Conservation (phyloP, 1,140 invertebrate species). For the Drosophila teissieri region DNA sequence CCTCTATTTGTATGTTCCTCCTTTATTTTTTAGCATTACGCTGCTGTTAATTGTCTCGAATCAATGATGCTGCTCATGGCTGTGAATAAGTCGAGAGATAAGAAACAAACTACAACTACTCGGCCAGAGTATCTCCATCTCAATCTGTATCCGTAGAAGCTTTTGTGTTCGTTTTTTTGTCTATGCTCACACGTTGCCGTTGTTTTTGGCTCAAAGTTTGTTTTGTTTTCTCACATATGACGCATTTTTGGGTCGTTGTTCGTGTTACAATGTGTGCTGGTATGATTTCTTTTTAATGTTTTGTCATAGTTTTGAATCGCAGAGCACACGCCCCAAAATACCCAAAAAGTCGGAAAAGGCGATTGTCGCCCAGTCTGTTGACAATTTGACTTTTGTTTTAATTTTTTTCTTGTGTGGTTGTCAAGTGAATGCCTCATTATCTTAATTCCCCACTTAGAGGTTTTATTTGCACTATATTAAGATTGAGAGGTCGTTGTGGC, state of each 20-base stretch:
- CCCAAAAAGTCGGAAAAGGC: constrained; percentile 5
- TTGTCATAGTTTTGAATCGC: constrained; percentile 31
- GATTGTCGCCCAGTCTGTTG: constrained; percentile 24
- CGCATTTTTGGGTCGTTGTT: constrained; percentile 46
- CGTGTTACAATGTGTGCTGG: constrained; percentile 20
- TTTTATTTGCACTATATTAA: constrained; percentile 23
- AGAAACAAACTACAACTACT: constrained; percentile 2
- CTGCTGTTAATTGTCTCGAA: constrained; percentile 45
- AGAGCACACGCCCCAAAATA: constrained; percentile 14
- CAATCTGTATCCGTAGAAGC: constrained; percentile 22
- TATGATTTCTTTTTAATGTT: constrained; percentile 42
- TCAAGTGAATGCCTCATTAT: constrained; percentile 37
- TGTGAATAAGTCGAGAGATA: constrained; percentile 5
- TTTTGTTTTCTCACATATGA: constrained; percentile 25
- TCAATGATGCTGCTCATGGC: constrained; percentile 34
- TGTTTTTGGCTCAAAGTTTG: constrained; percentile 25
- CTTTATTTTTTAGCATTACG: constrained; percentile 9
- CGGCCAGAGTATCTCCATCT: constrained; percentile 6
- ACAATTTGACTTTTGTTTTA: constrained; percentile 43
- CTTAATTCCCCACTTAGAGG: constrained; percentile 20
- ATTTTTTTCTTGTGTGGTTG: constrained; percentile 12
- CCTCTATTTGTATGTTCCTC: constrained; percentile 16
- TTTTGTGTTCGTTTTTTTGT: constrained; percentile 7
- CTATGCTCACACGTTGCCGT: constrained; percentile 38
- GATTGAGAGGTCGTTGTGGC: constrained; percentile 1